Conservation (phyloP, 2,797 vertebrate genomes). For the Amniataba percoides region DNA sequence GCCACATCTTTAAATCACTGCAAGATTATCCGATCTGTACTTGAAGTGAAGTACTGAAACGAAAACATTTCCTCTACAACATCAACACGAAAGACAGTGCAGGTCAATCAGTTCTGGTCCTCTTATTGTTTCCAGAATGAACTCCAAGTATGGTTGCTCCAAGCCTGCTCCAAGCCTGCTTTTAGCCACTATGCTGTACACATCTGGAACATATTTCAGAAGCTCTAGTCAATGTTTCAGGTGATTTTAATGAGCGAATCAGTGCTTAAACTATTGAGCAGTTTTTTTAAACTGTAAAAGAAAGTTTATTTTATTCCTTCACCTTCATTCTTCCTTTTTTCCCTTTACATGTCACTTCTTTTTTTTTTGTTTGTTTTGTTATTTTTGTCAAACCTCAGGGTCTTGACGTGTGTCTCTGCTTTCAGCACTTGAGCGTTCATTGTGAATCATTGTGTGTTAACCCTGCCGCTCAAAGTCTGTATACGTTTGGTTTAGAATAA, state of each 20-base stretch:
- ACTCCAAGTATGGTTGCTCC: constrained; percentile 13
- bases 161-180: too few relatives aligned
- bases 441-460: constrained; percentile 37
- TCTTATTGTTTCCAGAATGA: constrained; percentile 3
- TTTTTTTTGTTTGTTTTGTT: neutral
- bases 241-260: neutral
- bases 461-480: constrained; percentile 26
- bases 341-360: neutral
- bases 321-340: neutral
- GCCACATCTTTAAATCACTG: constrained; percentile 4
- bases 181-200: neutral
- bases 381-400: too few relatives aligned
- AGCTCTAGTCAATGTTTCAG: neutral
- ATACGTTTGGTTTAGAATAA: constrained; percentile 47
- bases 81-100: neutral
- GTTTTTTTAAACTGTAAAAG: neutral
- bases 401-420: neutral
- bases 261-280: neutral
- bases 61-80: neutral
- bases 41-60: constrained; percentile 10
- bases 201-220: neutral
- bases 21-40: constrained; percentile 10
- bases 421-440: neutral
- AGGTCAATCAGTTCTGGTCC: neutral
- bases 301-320: neutral